Percentiles rank a stretch among this genome's conserved stretches.
These are phyloP conservation scores for Paralichthys olivaceus DNA, from an alignment of 2,113 vertebrate species.

Conservation along the genomic window DNA sequence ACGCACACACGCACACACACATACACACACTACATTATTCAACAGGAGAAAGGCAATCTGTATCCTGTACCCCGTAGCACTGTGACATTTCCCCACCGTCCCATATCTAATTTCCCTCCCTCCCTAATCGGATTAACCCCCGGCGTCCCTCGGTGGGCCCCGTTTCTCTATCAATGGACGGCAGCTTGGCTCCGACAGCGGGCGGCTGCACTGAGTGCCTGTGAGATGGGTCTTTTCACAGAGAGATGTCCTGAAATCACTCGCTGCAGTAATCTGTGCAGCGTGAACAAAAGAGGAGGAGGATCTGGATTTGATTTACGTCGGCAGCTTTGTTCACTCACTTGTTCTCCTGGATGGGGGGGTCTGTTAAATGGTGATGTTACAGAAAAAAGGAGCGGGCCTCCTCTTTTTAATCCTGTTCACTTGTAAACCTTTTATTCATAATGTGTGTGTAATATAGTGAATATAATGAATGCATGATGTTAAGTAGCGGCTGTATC, in stretches of 20 bases:
- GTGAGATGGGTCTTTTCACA: conserved; percentile 30
- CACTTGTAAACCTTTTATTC: conserved; percentile 44
- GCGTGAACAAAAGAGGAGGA: conserved; percentile 37
- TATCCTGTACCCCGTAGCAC: not conserved
- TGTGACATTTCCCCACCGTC: conserved; percentile 56
- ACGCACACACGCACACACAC: conserved; percentile 25
- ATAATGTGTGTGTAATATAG: not conserved
- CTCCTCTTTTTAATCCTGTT: conserved; percentile 20
- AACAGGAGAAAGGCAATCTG: too few species aligned
- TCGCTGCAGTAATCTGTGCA: conserved; percentile 31
- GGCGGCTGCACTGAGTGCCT: not conserved
- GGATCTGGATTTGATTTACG: conserved; percentile 51
- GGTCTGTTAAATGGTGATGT: conserved; percentile 31
- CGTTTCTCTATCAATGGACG: conserved; percentile 43
- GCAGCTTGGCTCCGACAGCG: conserved; percentile 19
- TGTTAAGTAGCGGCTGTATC: too few species aligned
- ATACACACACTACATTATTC: not conserved
- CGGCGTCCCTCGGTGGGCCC: conserved; percentile 8
- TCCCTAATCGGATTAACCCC: conserved; percentile 70
- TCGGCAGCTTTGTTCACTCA: conserved; percentile 34
- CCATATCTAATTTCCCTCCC: conserved; percentile 55
- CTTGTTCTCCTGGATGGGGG: conserved; percentile 22
- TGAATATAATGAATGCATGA: not conserved
- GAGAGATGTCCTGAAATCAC: not conserved
- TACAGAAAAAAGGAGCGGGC: not conserved